A percentile compares a stretch with the other conserved stretches of the same genome.
Conservation (phyloP, 2,113 vertebrate genomes). For the Malurus melanocephalus region DNA sequence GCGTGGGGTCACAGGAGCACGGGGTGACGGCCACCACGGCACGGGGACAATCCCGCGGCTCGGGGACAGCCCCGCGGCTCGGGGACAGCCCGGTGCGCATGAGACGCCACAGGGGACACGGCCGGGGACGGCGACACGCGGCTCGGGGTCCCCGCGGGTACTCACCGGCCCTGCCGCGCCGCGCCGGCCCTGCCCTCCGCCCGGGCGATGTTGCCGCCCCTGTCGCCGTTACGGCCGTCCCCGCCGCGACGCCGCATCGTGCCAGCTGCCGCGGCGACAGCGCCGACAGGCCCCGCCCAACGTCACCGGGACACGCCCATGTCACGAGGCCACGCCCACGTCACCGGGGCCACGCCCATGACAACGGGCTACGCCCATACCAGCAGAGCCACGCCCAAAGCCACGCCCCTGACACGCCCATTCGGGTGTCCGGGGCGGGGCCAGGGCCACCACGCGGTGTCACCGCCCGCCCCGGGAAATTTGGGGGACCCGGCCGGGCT, state of each 20-base stretch:
- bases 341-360: background rate
- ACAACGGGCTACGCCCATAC: background rate
- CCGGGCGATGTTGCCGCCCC: background rate
- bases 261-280: too few relatives aligned
- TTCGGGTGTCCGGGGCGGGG: accelerated
- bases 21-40: background rate
- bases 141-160: background rate
- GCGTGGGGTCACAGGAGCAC: background rate
- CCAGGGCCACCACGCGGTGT: background rate
- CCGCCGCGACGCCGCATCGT: background rate
- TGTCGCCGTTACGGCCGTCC: background rate
- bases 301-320: background rate
- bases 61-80: background rate
- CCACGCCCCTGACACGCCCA: background rate
- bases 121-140: too few relatives aligned
- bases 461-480: too few relatives aligned
- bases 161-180: background rate
- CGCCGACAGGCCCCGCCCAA: background rate
- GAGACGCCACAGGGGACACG: background rate
- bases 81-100: accelerated
- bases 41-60: background rate
- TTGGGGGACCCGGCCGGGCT: accelerated
- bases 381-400: background rate
- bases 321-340: background rate
- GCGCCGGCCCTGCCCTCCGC: background rate